Percentiles rank a stretch among this genome's conserved stretches.
These are phyloP conservation scores for Premnoplex brunnescens DNA, from an alignment of 2,797 vertebrate species.

Conservation along the genomic window DNA sequence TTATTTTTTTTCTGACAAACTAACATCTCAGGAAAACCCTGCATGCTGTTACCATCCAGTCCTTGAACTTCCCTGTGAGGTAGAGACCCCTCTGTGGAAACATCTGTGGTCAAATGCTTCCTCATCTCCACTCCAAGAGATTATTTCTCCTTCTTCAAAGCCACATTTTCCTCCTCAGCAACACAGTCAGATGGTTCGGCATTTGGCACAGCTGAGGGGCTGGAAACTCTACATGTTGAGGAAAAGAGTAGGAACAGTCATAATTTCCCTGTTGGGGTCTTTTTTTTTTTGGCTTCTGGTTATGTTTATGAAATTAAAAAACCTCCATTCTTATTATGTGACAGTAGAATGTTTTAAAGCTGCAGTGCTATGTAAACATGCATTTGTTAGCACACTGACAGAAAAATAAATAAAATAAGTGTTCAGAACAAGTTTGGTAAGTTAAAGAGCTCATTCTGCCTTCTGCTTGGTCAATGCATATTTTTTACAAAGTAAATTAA, in stretches of 20 bases:
- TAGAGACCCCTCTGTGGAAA: not conserved
- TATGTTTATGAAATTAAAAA: not conserved
- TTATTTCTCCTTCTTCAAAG: not conserved
- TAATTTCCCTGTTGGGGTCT: rapidly evolving
- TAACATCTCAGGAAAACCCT: not conserved
- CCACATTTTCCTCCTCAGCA: not conserved
- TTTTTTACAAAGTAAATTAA: not conserved
- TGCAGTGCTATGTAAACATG: not conserved
- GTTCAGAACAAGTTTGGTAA: not conserved
- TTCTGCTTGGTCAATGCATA: not conserved
- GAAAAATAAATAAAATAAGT: not conserved
- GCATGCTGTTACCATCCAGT: not conserved
- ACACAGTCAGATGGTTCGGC: not conserved
- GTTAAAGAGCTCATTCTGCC: not conserved
- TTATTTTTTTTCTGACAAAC: not conserved
- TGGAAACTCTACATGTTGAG: not conserved
- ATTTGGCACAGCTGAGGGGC: not conserved
- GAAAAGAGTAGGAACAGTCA: not conserved
- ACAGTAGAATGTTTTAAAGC: not conserved
- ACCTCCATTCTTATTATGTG: not conserved
- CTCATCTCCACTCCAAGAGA: not conserved
- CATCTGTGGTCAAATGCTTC: not conserved
- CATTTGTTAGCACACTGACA: not conserved
- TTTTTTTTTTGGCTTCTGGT: not conserved
- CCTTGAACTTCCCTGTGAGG: not conserved